Conservation (phyloP, 2,113 vertebrate genomes). For the Hippocampus mohnikei region DNA sequence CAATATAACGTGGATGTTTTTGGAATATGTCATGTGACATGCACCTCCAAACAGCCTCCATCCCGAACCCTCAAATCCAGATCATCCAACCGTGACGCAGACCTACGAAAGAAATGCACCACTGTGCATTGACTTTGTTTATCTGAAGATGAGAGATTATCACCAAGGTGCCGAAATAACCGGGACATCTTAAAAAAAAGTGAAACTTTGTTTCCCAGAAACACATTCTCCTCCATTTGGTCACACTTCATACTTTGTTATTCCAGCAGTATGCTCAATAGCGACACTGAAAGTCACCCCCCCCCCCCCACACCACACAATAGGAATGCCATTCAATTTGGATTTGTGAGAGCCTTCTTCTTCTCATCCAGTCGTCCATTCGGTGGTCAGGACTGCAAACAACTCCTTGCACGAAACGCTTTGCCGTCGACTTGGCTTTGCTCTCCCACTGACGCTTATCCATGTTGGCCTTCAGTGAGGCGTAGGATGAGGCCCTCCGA, state of each 20-base stretch:
- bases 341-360: slow-evolving; percentile 8
- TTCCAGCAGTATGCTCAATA: neutral
- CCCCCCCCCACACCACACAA: neutral
- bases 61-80: too few relatives aligned
- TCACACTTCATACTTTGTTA: neutral
- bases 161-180: too few relatives aligned
- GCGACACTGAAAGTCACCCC: neutral
- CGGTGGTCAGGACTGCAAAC: slow-evolving; percentile 13
- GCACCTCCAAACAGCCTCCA: too few relatives aligned
- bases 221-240: neutral
- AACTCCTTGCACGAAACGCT: slow-evolving; percentile 9
- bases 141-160: too few relatives aligned
- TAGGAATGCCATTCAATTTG: slow-evolving; percentile 17
- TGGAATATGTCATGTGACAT: too few relatives aligned
- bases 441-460: slow-evolving; percentile 36
- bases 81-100: too few relatives aligned
- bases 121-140: too few relatives aligned
- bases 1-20: too few relatives aligned
- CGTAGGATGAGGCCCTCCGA: neutral
- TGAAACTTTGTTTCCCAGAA: too few relatives aligned
- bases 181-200: too few relatives aligned
- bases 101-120: too few relatives aligned
- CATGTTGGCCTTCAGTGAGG: slow-evolving; percentile 34
- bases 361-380: slow-evolving; percentile 10
- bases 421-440: slow-evolving; percentile 24